Evolutionary conservation across 2,113 vertebrate species (phyloP).

Genomic region (Pterocles orientalis): DNA sequence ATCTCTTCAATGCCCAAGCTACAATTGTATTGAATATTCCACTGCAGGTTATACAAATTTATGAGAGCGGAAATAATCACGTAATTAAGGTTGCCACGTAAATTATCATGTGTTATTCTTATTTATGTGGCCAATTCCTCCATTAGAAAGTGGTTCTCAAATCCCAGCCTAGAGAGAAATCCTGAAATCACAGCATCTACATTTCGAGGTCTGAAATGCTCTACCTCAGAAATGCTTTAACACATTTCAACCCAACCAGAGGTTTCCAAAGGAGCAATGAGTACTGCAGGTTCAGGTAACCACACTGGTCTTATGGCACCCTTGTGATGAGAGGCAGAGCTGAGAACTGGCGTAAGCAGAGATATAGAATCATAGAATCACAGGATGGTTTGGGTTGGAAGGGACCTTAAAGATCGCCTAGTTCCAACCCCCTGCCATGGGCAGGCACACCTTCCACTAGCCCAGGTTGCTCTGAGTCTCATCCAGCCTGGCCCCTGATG

Average conservation of each 20-base stretch:
- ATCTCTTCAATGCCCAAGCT: conserved; percentile 11
- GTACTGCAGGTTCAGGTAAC: background rate
- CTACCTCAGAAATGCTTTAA: background rate
- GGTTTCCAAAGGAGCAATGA: background rate
- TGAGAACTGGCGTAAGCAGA: background rate
- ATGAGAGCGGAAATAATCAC: background rate
- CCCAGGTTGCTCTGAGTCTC: background rate
- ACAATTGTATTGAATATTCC: conserved; percentile 26
- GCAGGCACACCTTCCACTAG: too few relatives aligned
- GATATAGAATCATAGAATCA: too few relatives aligned
- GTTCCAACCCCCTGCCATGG: too few relatives aligned
- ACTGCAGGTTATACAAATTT: background rate
- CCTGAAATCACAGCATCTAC: background rate
- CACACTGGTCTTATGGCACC: background rate
- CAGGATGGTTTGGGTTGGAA: too few relatives aligned
- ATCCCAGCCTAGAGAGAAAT: background rate
- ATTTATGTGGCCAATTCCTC: background rate
- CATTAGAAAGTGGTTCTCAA: background rate
- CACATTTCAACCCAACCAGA: background rate
- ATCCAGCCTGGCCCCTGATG: background rate
- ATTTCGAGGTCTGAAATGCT: background rate
- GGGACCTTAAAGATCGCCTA: too few relatives aligned
- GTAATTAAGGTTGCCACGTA: conserved; percentile 26
- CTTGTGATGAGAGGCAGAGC: background rate
- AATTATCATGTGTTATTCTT: conserved; percentile 27